phyloP scores from a whole-genome alignment of 2,888 invertebrate species.

The Parapristionchus giblindavisi region DNA sequence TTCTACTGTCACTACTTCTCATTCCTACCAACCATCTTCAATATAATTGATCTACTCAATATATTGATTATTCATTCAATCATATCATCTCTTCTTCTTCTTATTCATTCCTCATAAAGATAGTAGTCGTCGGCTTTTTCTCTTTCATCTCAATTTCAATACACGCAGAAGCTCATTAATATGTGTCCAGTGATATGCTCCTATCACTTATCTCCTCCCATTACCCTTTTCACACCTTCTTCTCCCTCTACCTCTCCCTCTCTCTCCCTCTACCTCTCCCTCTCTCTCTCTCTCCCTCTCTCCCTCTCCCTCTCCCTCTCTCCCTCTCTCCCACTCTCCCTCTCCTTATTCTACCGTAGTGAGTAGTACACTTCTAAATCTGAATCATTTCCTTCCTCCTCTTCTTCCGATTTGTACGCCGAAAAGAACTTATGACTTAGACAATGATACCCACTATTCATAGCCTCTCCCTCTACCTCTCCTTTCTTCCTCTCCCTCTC shows the following conservation, averaged over 20 bases:
- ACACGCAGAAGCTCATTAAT: constrained; percentile 30
- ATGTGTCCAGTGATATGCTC: not conserved
- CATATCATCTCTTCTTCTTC: too few relatives aligned
- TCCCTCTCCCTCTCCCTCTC: constrained; percentile 7
- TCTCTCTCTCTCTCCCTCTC: not conserved
- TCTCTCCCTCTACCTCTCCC: not conserved
- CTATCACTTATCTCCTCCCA: constrained; percentile 10
- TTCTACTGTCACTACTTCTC: constrained; percentile 6
- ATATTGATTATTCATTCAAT: too few relatives aligned
- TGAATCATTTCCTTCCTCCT: not conserved
- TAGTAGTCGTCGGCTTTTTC: constrained; percentile 5
- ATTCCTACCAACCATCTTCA: not conserved
- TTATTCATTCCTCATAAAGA: not conserved
- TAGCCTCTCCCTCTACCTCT: constrained; percentile 13
- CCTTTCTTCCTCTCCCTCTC: constrained; percentile 3
- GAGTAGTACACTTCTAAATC: constrained; percentile 18
- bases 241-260: not conserved
- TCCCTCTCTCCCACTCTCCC: not conserved
- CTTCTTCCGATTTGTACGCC: constrained; percentile 2
- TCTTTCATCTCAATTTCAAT: constrained; percentile 11
- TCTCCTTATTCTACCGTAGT: not conserved
- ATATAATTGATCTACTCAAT: not conserved
- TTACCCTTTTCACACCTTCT: constrained; percentile 21
- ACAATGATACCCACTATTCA: constrained; percentile 8
- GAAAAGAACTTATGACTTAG: not conserved